Evolutionary conservation across 1,140 invertebrate genomes (phyloP).

Genomic region (Prorops nasuta): DNA sequence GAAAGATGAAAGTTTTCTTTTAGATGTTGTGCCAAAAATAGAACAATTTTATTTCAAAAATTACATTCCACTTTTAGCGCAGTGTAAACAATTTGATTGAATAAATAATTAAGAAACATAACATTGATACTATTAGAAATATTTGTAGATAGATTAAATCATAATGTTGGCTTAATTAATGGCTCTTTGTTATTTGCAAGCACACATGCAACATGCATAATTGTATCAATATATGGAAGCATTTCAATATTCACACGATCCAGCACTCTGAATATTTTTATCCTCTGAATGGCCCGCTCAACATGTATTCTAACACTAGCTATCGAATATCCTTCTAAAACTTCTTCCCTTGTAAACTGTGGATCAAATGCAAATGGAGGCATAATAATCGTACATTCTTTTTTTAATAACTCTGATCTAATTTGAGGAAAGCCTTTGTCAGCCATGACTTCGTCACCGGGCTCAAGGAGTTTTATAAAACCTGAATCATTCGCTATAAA

Average conservation of each 20-base stretch:
- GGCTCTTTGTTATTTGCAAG: constrained; percentile 39
- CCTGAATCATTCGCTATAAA: constrained; percentile 37
- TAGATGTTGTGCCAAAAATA: no score
- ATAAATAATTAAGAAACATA: no score
- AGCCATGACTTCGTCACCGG: constrained; percentile 38
- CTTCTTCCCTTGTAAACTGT: constrained; percentile 35
- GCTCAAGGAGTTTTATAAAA: constrained; percentile 24
- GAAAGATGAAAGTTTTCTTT: no score
- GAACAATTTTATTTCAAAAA: no score
- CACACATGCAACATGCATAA: constrained; percentile 29
- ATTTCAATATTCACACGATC: constrained; percentile 34
- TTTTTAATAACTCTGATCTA: constrained; percentile 20
- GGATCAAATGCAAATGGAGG: constrained; percentile 40
- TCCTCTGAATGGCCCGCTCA: constrained; percentile 40
- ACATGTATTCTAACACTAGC: constrained; percentile 49
- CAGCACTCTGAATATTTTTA: constrained; percentile 45
- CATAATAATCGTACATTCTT: constrained; percentile 36
- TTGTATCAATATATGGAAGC: constrained; percentile 33
- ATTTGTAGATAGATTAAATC: no score
- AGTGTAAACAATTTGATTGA: no score
- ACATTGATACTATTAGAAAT: no score
- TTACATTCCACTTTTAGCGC: no score
- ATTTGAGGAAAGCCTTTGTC: constrained; percentile 49
- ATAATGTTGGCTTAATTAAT: no score
- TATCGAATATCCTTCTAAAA: constrained; percentile 40